Evolutionary conservation across 2,113 vertebrate genomes (phyloP).

Genomic region (Bujurquina vittata): DNA sequence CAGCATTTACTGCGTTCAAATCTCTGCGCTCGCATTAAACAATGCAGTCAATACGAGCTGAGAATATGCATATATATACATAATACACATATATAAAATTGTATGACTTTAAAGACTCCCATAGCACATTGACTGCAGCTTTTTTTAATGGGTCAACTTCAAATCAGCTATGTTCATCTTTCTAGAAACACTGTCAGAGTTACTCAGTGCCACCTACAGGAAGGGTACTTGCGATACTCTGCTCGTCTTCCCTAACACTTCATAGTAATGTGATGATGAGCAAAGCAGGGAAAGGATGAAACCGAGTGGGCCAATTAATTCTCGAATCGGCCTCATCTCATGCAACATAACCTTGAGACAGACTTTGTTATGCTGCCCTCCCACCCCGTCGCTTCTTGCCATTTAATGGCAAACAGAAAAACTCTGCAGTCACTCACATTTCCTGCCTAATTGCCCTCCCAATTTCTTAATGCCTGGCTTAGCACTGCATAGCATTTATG

Average conservation of each 20-base stretch:
- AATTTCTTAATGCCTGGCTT: conserved; percentile 40
- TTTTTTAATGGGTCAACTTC: not conserved
- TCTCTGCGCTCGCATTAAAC: conserved; percentile 20
- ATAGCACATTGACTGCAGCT: not conserved
- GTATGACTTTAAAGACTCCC: not conserved
- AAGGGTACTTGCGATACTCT: not conserved
- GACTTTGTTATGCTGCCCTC: conserved; percentile 18
- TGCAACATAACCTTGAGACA: conserved; percentile 44
- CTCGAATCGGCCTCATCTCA: conserved; percentile 43
- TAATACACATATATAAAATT: not conserved
- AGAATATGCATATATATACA: not conserved
- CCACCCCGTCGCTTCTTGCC: not conserved
- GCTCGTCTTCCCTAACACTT: not conserved
- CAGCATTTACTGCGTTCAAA: conserved; percentile 1
- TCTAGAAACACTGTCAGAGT: not conserved
- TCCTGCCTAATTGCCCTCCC: conserved; percentile 54
- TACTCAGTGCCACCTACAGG: not conserved
- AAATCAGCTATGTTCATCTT: not conserved
- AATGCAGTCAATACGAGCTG: not conserved
- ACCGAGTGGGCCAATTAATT: conserved; percentile 41
- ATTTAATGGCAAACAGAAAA: conserved; percentile 33
- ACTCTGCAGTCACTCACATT: conserved; percentile 34
- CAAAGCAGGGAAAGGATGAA: conserved; percentile 9
- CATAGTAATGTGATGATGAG: conserved; percentile 16
- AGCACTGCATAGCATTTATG: conserved; percentile 12